Percentiles rank a stretch among this genome's conserved stretches.
phyloP scores from a whole-genome alignment of 2,113 vertebrate genomes.

The Oceanodroma tethys region DNA sequence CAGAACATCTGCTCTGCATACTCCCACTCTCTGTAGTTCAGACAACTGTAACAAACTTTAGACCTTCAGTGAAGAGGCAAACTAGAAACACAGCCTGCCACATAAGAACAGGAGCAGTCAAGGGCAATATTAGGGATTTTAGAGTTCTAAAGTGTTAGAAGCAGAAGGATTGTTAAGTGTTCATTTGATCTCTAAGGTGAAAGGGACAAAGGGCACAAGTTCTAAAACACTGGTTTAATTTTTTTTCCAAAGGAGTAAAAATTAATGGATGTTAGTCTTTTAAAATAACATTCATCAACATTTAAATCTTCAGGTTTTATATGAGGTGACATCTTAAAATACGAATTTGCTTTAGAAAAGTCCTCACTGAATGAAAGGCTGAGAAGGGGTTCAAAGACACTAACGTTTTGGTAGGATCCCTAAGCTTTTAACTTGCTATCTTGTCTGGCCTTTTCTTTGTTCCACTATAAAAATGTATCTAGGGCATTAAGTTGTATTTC shows the following conservation, averaged over 20 bases:
- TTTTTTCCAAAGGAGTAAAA: background rate
- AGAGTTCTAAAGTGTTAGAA: background rate
- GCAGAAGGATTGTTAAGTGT: background rate
- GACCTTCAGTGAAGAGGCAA: background rate
- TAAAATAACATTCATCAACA: background rate
- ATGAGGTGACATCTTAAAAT: background rate
- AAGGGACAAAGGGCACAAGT: background rate
- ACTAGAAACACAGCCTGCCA: background rate
- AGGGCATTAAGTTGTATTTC: background rate
- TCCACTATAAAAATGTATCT: background rate
- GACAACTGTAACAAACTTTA: background rate
- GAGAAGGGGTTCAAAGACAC: background rate
- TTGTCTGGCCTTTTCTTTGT: background rate
- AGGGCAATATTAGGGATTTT: background rate
- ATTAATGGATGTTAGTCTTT: background rate
- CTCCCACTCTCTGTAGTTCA: background rate
- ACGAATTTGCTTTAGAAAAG: background rate
- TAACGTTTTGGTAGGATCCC: background rate
- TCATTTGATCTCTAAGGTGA: background rate
- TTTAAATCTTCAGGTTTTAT: background rate
- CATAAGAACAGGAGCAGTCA: background rate
- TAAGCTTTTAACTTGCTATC: background rate
- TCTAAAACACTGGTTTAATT: background rate
- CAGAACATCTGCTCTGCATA: background rate
- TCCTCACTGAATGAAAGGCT: background rate